phyloP scores from a whole-genome alignment of 1,140 invertebrate species.

The Panulirus ornatus region DNA sequence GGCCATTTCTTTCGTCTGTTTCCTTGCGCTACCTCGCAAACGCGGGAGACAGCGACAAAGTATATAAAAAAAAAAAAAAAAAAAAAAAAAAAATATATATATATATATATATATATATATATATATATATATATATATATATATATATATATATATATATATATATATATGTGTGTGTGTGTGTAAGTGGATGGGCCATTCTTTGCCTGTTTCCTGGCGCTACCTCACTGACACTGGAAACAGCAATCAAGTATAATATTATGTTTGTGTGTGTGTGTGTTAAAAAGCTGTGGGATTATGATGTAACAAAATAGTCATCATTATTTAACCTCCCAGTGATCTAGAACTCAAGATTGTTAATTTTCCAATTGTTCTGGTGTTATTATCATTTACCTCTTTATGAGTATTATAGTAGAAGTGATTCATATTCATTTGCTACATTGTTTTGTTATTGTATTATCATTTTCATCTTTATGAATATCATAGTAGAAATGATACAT shows the following conservation, averaged over 20 bases:
- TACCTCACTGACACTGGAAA: no score
- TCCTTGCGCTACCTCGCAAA: no score
- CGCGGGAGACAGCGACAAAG: no score
- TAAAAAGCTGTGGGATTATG: neutral
- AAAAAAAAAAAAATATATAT: neutral
- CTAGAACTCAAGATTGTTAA: neutral
- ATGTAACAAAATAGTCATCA: neutral
- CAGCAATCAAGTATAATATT: no score
- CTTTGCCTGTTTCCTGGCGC: no score
- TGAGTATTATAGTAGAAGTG: neutral
- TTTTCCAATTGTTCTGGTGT: neutral
- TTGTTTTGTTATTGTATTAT: no score
- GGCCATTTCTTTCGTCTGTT: no score
- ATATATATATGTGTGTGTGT: neutral
- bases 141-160: neutral
- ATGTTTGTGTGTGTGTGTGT: no score
- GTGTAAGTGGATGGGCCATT: no score
- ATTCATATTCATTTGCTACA: neutral
- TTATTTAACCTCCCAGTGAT: neutral
- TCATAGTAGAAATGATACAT: no score
- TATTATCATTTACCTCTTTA: neutral
- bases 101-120: slow-evolving; percentile 15
- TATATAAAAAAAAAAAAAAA: no score
- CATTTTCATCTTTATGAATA: no score
- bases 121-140: neutral